Evolutionary conservation across 2,888 invertebrate genomes (phyloP), one percentile per base, ranked within the genome.

Genomic region (Pedicia rivosa): DNA sequence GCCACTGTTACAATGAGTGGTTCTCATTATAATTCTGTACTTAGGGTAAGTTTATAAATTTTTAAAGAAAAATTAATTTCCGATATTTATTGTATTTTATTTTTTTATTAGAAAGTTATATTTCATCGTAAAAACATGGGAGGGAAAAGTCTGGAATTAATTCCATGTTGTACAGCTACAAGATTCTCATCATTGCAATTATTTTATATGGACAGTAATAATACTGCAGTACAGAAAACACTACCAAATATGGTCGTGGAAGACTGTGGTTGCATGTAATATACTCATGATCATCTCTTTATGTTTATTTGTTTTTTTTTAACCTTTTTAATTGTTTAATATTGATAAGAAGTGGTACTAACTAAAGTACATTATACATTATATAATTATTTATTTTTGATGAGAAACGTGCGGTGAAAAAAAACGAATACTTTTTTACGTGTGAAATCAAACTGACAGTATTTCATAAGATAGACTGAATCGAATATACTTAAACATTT

Each of bases 191-290:
- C 82, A 2, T 62, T 90, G 37, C 78, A 81, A 48, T 62, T 90
- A 28, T 68, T 88, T 8, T 87, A 83, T 55, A 70, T 79, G 63
- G 80, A 83, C 54, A 76, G 78, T 13, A 80, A 81, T 48, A 76
- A 76, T 47, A 78, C 81, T 4, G 72, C 81, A 44, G 78, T 79
- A 30, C 75, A 79, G 48, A 82, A 80, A 52, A 75, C 77, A 2
- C 58, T 90, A 40, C 83, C 86, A 1, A 86, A 88, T 50, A 88
- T 90, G 86, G 78, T 87, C 27, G 84, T 88, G n/a, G 84, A 87
- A 47, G 74, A 81, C 5, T 90, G 90, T 54, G 88, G 87, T 13
- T 90, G 90, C 53, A 79, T 83, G 78, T 84, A 63, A 65, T 27
- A 15, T 24, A 20, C n/a, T 22, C 29, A 34, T 26, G n/a, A n/a